Evolutionary conservation across 2,888 invertebrate species (phyloP).

Genomic region (Ichneumoninae sp.): DNA sequence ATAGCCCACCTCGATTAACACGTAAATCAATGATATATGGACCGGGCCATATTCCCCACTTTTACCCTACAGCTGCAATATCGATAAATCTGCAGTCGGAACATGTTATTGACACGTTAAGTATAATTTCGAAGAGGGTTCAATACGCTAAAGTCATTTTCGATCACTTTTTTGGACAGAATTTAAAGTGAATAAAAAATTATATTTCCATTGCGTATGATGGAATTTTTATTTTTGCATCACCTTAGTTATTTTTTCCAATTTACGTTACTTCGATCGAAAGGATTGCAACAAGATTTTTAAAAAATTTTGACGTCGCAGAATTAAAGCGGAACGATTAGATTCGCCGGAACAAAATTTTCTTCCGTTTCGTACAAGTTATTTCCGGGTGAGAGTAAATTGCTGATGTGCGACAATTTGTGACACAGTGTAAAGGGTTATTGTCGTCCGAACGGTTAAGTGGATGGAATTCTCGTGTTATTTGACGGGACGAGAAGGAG

Average conservation of each 20-base stretch:
- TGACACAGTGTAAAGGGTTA: neutral
- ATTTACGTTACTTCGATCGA: neutral
- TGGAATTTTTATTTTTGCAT: too few relatives aligned
- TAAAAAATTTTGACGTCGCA: neutral
- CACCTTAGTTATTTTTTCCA: neutral
- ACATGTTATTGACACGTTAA: neutral
- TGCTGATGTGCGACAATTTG: neutral
- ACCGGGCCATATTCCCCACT: too few relatives aligned
- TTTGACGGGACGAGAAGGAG: conserved; percentile 34
- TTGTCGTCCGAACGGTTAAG: conserved; percentile 32
- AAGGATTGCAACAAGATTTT: neutral
- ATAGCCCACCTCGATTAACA: too few relatives aligned
- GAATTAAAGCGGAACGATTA: neutral
- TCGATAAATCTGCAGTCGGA: neutral
- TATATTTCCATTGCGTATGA: too few relatives aligned
- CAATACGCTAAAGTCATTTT: neutral
- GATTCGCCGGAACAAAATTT: neutral
- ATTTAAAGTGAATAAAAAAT: too few relatives aligned
- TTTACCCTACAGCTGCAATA: neutral
- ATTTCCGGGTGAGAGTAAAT: neutral
- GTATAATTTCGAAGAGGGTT: too few relatives aligned
- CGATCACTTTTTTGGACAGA: neutral
- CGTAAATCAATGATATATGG: too few relatives aligned
- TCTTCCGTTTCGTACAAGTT: neutral
- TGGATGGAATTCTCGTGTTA: conserved; percentile 7